A percentile compares a stretch with the other conserved stretches of the same genome.
phyloP scores from a whole-genome alignment of 2,113 vertebrate genomes.

The Podarcis muralis region DNA sequence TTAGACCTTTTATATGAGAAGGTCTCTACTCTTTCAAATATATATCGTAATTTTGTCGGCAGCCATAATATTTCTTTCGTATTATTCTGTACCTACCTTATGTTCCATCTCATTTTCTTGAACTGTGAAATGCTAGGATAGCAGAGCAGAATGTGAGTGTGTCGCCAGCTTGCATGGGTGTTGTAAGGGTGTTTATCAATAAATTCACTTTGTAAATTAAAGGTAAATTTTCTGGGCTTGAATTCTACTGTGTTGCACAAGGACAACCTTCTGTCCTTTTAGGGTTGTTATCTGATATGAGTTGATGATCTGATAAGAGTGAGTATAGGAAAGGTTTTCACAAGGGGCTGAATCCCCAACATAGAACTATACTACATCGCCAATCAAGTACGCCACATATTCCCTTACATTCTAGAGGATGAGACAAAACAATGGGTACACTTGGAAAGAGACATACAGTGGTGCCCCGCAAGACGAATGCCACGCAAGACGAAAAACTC shows the following conservation, averaged over 20 bases:
- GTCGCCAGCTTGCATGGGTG: slow-evolving; percentile 7
- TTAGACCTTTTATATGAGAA: slow-evolving; percentile 26
- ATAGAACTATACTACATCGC: no score
- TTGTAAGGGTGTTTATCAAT: neutral
- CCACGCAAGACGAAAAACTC: no score
- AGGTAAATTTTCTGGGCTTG: neutral
- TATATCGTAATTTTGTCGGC: slow-evolving; percentile 46
- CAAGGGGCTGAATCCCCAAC: no score
- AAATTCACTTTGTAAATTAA: neutral
- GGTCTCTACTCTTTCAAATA: slow-evolving; percentile 39
- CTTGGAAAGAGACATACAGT: no score
- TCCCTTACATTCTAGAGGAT: no score
- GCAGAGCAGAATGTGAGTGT: slow-evolving; percentile 40
- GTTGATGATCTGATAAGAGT: neutral
- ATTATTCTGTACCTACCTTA: neutral
- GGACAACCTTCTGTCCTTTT: slow-evolving; percentile 38
- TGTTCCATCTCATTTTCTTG: slow-evolving; percentile 49
- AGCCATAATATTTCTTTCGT: slow-evolving; percentile 51
- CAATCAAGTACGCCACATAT: no score
- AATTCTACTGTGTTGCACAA: slow-evolving; percentile 49
- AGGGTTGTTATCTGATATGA: no score
- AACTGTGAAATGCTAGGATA: slow-evolving; percentile 50
- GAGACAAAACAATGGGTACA: no score
- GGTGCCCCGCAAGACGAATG: no score
- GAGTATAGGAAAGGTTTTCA: neutral